Percentiles rank a stretch among this genome's conserved stretches.
Conservation (phyloP, 2,888 invertebrate species). For the Gerosis bhagava region DNA sequence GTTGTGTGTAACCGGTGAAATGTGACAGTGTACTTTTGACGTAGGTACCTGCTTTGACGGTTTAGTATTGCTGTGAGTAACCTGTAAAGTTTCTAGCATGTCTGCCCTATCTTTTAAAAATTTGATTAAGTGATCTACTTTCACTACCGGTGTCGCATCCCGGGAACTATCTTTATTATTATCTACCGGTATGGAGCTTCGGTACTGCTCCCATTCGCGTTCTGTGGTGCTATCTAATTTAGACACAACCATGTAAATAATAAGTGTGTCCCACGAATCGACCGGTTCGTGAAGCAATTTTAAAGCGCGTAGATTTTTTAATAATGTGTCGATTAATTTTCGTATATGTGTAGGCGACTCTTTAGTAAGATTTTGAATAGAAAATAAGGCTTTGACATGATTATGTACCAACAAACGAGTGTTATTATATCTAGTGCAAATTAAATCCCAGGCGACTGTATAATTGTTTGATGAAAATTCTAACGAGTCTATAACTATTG, state of each 20-base stretch:
- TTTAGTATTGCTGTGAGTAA: slow-evolving; percentile 4
- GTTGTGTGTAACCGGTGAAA: background rate
- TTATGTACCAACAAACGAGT: slow-evolving; percentile 19
- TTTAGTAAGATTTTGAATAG: slow-evolving; percentile 12
- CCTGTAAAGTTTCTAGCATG: slow-evolving; percentile 27
- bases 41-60: slow-evolving; percentile 4
- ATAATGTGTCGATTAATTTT: slow-evolving; percentile 29
- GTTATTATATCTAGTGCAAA: slow-evolving; percentile 18
- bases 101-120: slow-evolving; percentile 32
- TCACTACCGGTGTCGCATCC: slow-evolving; percentile 9
- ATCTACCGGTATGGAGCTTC: slow-evolving; percentile 10
- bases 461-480: slow-evolving; percentile 15
- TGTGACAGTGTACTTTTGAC: slow-evolving; percentile 7
- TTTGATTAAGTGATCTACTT: slow-evolving; percentile 25
- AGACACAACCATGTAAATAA: slow-evolving; percentile 33
- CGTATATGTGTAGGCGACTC: slow-evolving; percentile 27
- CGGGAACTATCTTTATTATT: background rate
- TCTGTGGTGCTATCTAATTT: slow-evolving; percentile 36
- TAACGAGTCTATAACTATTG: slow-evolving; percentile 10
- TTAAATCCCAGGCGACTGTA: slow-evolving; percentile 17
- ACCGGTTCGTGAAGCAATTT: slow-evolving; percentile 31
- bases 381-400: slow-evolving; percentile 29
- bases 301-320: slow-evolving; percentile 30
- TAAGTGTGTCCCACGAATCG: slow-evolving; percentile 34
- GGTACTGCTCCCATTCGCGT: slow-evolving; percentile 35